These are phyloP conservation scores for Prolemur simus DNA, from an alignment of 2,113 vertebrate species.

Conservation along the genomic window DNA sequence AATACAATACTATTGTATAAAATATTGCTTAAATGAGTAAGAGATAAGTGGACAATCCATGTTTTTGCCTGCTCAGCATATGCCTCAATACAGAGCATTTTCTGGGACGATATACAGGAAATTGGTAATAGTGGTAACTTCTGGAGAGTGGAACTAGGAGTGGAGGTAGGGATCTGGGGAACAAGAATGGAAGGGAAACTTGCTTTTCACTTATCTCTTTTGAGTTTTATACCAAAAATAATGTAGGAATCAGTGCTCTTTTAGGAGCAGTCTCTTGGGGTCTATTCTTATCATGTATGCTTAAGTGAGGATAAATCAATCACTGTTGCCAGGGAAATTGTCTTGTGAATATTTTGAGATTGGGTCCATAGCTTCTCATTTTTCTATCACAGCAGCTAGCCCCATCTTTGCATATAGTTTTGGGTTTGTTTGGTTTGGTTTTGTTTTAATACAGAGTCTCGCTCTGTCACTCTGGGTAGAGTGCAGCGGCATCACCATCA, in stretches of 20 bases:
- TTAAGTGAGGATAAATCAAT: neutral
- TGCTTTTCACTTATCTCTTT: neutral
- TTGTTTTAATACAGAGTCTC: too few relatives aligned
- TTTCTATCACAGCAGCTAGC: neutral
- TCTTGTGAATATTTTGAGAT: neutral
- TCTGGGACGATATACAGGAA: neutral
- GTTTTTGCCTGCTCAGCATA: neutral
- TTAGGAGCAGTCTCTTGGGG: neutral
- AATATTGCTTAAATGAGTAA: neutral
- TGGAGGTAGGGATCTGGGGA: neutral
- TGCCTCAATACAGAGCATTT: neutral
- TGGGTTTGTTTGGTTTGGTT: too few relatives aligned
- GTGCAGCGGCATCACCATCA: too few relatives aligned
- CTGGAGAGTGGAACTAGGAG: neutral
- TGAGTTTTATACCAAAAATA: conserved; percentile 22
- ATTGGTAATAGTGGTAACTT: neutral
- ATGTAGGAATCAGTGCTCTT: neutral
- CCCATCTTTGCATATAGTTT: neutral
- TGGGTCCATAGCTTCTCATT: neutral
- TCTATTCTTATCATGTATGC: neutral
- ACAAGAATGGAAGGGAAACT: neutral
- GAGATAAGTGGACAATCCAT: neutral
- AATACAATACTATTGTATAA: neutral
- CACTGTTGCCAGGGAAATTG: neutral
- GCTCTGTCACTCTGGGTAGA: too few relatives aligned